A percentile compares a stretch with the other conserved stretches of the same genome.
Evolutionary conservation across 2,797 vertebrate species (phyloP).

Genomic region (Phrynocephalus forsythii): DNA sequence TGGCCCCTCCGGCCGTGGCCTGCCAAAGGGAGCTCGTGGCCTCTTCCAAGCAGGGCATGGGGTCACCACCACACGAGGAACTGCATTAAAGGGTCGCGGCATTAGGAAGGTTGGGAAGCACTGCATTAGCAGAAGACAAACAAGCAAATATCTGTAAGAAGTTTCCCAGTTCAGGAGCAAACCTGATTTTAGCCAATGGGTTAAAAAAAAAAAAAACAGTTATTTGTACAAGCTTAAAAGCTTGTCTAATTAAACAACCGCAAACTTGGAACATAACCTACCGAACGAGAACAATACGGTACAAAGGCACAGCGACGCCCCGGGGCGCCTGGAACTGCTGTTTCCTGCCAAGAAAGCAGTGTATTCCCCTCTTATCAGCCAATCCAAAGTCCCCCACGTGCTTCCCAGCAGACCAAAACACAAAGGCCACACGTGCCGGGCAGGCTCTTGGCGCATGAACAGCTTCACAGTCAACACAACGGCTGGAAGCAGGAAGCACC

Average conservation of each 20-base stretch:
- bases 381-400: neutral
- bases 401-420: neutral
- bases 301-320: neutral
- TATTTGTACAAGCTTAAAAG: conserved; percentile 37
- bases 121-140: neutral
- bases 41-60: no score
- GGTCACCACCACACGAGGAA: no score
- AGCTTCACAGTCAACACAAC: neutral
- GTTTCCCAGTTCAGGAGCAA: neutral
- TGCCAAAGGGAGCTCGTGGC: no score
- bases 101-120: no score
- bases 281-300: fast-evolving
- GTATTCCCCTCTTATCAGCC: neutral
- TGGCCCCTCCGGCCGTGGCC: no score
- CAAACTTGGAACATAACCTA: fast-evolving
- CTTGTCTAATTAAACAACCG: neutral
- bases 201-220: neutral
- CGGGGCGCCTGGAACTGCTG: neutral
- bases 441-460: neutral
- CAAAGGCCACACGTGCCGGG: neutral
- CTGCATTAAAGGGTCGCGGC: no score
- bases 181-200: neutral
- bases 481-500: neutral
- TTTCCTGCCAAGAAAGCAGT: conserved; percentile 27
- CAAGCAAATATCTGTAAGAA: neutral